These are phyloP conservation scores for Lampropteryx suffumata DNA, from an alignment of 2,888 invertebrate species.

Conservation along the genomic window DNA sequence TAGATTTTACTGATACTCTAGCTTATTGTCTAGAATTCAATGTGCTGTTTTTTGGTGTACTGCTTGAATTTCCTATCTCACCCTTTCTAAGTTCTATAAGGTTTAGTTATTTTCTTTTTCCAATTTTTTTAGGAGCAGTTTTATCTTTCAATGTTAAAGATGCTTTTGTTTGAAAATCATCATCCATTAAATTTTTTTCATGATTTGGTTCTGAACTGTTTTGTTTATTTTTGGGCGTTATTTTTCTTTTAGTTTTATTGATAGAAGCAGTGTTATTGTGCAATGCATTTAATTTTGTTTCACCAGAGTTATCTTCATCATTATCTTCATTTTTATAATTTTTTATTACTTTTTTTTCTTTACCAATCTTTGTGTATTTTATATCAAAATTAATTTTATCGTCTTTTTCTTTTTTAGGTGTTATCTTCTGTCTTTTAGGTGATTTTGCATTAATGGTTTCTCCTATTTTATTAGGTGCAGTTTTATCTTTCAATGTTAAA, in stretches of 20 bases:
- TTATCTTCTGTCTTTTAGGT: constrained; percentile 39
- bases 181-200: neutral
- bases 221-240: constrained; percentile 10
- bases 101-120: constrained; percentile 9
- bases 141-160: neutral
- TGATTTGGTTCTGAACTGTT: too few species aligned
- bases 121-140: constrained; percentile 4
- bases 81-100: neutral
- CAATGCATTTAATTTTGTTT: constrained; percentile 3
- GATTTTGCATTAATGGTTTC: constrained; percentile 28
- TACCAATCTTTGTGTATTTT: constrained; percentile 5
- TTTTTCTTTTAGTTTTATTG: constrained; percentile 5
- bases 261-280: constrained; percentile 2
- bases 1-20: constrained; percentile 9
- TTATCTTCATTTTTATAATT: constrained; percentile 4
- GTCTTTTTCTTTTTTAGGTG: constrained; percentile 33
- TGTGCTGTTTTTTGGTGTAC: constrained; percentile 28
- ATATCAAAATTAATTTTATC: constrained; percentile 24
- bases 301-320: neutral
- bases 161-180: constrained; percentile 5
- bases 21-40: constrained; percentile 8
- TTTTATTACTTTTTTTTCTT: constrained; percentile 17
- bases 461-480: too few species aligned
- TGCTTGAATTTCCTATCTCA: constrained; percentile 1
- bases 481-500: neutral